phyloP scores from a whole-genome alignment of 2,888 invertebrate genomes.

The Apodemia hepburni region DNA sequence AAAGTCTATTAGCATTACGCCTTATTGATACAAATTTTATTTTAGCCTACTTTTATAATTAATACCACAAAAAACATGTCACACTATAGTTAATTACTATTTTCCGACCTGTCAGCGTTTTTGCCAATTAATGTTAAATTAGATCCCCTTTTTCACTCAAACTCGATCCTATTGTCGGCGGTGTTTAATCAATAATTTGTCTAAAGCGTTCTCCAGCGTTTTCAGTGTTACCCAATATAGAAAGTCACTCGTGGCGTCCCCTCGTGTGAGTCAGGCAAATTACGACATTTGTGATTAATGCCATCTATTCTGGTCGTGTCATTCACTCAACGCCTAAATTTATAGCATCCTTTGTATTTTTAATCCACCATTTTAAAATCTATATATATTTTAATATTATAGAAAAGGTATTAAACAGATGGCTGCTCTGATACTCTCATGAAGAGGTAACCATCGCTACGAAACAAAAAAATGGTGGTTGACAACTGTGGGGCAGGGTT shows the following conservation, averaged over 20 bases:
- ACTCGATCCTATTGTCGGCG: slow-evolving; percentile 19
- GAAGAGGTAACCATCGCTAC: too few relatives aligned
- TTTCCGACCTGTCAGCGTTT: background rate
- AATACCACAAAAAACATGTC: too few relatives aligned
- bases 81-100: too few relatives aligned
- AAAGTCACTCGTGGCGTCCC: slow-evolving; percentile 64
- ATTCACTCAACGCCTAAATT: slow-evolving; percentile 1
- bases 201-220: slow-evolving; percentile 15
- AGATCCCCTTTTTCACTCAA: slow-evolving; percentile 10
- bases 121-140: background rate
- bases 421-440: too few relatives aligned
- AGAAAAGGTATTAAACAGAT: too few relatives aligned
- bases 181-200: slow-evolving; percentile 6
- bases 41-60: too few relatives aligned
- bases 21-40: too few relatives aligned
- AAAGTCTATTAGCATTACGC: too few relatives aligned
- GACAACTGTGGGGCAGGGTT: too few relatives aligned
- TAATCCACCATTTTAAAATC: background rate
- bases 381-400: too few relatives aligned
- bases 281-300: slow-evolving; percentile 73
- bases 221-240: slow-evolving; percentile 49
- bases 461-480: too few relatives aligned
- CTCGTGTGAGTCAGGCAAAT: slow-evolving; percentile 74
- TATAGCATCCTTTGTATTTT: background rate
- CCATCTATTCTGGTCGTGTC: slow-evolving; percentile 52